Percentiles rank a stretch among this genome's conserved stretches.
Evolutionary conservation across 2,797 vertebrate genomes (phyloP).

Genomic region (Iguana delicatissima): DNA sequence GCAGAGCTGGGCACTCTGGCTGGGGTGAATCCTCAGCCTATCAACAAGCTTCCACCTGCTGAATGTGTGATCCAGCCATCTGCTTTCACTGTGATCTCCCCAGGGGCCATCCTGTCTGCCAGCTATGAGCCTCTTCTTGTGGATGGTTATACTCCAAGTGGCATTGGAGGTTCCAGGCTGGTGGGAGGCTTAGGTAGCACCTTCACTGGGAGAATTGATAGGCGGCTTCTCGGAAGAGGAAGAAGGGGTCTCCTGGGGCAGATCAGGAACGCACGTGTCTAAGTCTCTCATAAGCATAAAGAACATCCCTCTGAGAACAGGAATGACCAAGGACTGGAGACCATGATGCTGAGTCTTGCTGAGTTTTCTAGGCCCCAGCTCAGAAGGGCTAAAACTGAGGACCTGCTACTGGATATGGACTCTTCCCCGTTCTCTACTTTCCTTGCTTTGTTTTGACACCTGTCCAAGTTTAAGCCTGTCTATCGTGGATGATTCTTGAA

Average conservation of each 20-base stretch:
- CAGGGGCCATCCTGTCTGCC: background rate
- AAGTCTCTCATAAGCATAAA: no score
- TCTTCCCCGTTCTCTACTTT: background rate
- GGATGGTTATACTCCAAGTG: background rate
- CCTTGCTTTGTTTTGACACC: background rate
- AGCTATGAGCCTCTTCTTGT: background rate
- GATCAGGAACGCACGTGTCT: background rate
- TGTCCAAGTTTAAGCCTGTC: background rate
- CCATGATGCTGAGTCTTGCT: background rate
- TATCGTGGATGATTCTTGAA: background rate
- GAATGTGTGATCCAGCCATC: background rate
- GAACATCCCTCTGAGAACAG: background rate
- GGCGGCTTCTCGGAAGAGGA: background rate
- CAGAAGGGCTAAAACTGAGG: background rate
- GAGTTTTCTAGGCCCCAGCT: no score
- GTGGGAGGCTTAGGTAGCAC: background rate
- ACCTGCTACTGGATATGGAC: background rate
- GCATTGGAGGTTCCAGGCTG: background rate
- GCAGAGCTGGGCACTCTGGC: background rate
- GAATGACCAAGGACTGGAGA: background rate
- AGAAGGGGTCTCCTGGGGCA: background rate
- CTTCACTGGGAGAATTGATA: no score
- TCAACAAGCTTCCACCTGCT: background rate
- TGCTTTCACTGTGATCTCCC: rapidly evolving
- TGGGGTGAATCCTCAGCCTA: background rate